Evolutionary conservation across 2,797 vertebrate species (phyloP).

Genomic region (Atherinosoma microstoma): DNA sequence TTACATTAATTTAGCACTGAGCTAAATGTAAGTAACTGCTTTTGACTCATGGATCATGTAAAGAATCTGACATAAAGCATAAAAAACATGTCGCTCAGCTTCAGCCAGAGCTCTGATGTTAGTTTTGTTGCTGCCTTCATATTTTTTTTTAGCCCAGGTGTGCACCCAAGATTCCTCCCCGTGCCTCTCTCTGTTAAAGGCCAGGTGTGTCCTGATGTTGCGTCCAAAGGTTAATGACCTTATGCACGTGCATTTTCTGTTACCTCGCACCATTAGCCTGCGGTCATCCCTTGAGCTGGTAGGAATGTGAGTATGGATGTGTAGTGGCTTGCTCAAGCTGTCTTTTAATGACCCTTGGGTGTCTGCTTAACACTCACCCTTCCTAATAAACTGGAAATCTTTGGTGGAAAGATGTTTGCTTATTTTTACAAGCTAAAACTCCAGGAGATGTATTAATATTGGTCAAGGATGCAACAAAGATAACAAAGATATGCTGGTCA

Average conservation of each 20-base stretch:
- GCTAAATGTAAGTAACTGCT: neutral
- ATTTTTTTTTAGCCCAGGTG: conserved; percentile 52
- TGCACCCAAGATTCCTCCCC: conserved; percentile 15
- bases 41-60: neutral
- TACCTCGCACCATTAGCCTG: conserved; percentile 63
- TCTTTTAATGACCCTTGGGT: conserved; percentile 61
- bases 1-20: neutral
- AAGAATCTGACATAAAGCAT: neutral
- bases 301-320: conserved; percentile 73
- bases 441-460: neutral
- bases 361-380: conserved; percentile 43
- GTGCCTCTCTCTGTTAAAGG: conserved; percentile 27
- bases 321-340: conserved; percentile 62
- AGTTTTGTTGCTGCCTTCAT: conserved; percentile 7
- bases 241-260: conserved; percentile 48
- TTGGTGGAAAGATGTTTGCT: conserved; percentile 22
- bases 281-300: conserved; percentile 56
- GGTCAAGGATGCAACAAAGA: neutral
- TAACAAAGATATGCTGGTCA: conserved; percentile 1
- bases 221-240: conserved; percentile 71
- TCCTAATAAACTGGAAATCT: conserved; percentile 37
- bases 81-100: neutral
- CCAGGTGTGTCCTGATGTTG: conserved; percentile 57
- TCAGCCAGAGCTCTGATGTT: neutral
- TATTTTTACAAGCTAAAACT: neutral